Evolutionary conservation across 1,140 invertebrate genomes (phyloP).

Genomic region (Drosophila orena): DNA sequence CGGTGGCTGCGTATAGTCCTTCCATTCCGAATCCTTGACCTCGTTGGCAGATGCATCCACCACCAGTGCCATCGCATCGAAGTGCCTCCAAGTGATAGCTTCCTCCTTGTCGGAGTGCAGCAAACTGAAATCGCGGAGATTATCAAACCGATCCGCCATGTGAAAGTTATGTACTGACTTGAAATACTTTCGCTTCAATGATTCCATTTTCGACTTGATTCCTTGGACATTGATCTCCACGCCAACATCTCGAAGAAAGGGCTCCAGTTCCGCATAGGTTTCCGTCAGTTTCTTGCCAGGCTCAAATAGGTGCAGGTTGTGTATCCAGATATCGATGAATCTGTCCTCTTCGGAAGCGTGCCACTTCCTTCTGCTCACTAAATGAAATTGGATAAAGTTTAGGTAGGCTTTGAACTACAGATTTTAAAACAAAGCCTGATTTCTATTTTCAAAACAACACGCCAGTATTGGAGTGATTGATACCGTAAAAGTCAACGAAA

Average conservation of each 20-base stretch:
- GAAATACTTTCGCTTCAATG: conserved; percentile 29
- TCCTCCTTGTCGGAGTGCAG: conserved; percentile 2
- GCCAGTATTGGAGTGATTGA: background rate
- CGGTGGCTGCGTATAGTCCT: conserved; percentile 10
- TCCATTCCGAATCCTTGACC: conserved; percentile 9
- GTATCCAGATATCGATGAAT: conserved; percentile 27
- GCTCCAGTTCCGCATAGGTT: conserved; percentile 6
- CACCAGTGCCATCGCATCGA: conserved; percentile 14
- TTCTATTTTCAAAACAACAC: background rate
- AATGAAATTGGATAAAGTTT: background rate
- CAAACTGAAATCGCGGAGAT: conserved; percentile 13
- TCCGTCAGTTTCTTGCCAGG: conserved; percentile 15
- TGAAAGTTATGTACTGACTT: conserved; percentile 13
- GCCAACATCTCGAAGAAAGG: conserved; percentile 10
- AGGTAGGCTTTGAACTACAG: background rate
- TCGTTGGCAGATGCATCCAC: background rate
- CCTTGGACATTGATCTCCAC: conserved; percentile 15
- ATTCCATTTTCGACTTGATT: conserved; percentile 41
- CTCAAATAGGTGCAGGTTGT: conserved; percentile 18
- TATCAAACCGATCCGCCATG: background rate
- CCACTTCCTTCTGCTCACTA: conserved; percentile 30
- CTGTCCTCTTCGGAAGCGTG: conserved; percentile 18
- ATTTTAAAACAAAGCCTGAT: background rate
- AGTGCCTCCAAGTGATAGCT: conserved; percentile 9
- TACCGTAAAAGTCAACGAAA: background rate